phyloP scores from a whole-genome alignment of 2,797 vertebrate species.

The Varecia variegata region DNA sequence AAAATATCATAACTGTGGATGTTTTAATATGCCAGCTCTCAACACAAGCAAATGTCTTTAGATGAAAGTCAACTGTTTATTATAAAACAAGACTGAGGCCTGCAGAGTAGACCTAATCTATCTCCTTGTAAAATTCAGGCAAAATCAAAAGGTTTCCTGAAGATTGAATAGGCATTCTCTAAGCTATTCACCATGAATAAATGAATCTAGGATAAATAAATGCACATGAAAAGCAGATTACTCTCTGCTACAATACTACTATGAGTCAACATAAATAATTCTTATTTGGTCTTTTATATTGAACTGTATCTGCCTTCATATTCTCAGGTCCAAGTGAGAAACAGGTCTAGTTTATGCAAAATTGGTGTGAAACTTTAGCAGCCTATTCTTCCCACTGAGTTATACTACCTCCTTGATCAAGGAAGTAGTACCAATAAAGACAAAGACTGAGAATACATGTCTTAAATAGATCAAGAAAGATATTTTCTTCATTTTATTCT shows the following conservation, averaged over 20 bases:
- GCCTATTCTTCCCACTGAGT: neutral
- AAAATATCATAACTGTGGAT: neutral
- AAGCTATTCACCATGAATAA: neutral
- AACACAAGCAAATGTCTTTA: neutral
- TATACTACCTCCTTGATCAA: slow-evolving; percentile 2
- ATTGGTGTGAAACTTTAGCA: neutral
- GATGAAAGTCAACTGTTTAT: neutral
- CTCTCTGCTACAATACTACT: neutral
- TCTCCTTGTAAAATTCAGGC: neutral
- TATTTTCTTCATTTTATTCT: slow-evolving; percentile 19
- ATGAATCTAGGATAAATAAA: neutral
- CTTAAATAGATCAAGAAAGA: slow-evolving; percentile 3
- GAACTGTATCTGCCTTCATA: neutral
- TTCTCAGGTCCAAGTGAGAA: neutral
- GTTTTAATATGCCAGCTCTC: neutral
- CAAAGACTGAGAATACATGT: neutral
- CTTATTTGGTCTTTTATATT: neutral
- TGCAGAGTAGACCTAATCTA: neutral
- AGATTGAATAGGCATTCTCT: neutral
- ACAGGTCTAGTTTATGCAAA: neutral
- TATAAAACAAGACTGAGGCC: neutral
- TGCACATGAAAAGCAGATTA: neutral
- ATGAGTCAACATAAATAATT: neutral
- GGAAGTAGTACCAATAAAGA: neutral
- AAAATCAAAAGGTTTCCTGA: neutral